A percentile compares a stretch with the other conserved stretches of the same genome.
These are phyloP conservation scores for Hypsibius dujardini DNA, from an alignment of 1,140 invertebrate genomes.

Conservation along the genomic window DNA sequence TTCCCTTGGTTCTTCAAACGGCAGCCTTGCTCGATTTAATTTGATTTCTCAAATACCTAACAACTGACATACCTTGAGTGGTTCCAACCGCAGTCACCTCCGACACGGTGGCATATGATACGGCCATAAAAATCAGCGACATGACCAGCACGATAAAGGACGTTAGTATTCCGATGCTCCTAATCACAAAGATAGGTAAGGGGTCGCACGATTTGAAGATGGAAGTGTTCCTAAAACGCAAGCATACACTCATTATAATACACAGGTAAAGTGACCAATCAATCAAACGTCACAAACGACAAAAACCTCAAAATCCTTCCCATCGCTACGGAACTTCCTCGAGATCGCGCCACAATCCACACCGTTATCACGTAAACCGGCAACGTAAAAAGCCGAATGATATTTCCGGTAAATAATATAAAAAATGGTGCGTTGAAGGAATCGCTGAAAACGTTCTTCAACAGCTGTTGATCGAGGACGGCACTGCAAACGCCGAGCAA, in stretches of 20 bases:
- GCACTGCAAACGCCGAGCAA: background rate
- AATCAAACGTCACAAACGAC: too few species aligned
- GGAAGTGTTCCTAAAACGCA: background rate
- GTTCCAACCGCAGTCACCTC: background rate
- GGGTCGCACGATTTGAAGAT: constrained; percentile 1
- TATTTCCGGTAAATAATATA: background rate
- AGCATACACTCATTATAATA: background rate
- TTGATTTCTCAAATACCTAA: too few species aligned
- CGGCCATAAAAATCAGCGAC: background rate
- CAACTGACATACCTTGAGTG: background rate
- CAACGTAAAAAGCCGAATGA: background rate
- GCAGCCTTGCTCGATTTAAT: too few species aligned
- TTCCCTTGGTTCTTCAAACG: background rate
- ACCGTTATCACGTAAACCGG: background rate
- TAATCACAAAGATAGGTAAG: background rate
- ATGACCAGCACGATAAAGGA: background rate
- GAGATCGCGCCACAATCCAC: background rate
- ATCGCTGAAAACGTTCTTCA: constrained; percentile 8
- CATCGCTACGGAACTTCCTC: background rate
- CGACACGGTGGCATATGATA: background rate
- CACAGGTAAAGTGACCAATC: background rate
- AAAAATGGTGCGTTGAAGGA: constrained; percentile 12
- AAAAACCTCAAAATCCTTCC: too few species aligned
- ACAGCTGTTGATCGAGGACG: background rate
- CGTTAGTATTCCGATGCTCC: background rate